A percentile compares a stretch with the other conserved stretches of the same genome.
Conservation (phyloP, 2,113 vertebrate species). For the Leptobrachium ailaonicum region DNA sequence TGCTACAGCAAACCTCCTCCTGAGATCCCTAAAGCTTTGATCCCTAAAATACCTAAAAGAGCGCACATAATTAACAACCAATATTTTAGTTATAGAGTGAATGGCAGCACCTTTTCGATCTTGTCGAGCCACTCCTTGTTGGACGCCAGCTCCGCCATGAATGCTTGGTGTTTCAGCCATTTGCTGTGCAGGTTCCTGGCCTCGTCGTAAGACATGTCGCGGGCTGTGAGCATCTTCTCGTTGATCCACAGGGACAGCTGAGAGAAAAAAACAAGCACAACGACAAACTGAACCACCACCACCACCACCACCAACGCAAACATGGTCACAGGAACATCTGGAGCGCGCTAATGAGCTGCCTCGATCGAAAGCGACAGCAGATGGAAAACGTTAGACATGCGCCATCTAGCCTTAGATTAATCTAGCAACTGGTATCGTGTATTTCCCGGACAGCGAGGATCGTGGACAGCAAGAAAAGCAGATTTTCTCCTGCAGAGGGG, state of each 20-base stretch:
- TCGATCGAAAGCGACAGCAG: slow-evolving; percentile 1
- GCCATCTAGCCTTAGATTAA: background rate
- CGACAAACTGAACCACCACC: background rate
- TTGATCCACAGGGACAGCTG: slow-evolving; percentile 97
- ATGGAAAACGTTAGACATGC: slow-evolving; percentile 3
- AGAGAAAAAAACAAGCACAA: background rate
- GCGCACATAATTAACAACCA: too few relatives aligned
- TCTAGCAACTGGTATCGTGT: background rate
- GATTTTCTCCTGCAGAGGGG: slow-evolving; percentile 1
- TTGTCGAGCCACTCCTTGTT: slow-evolving; percentile 99
- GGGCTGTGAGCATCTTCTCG: slow-evolving; percentile 98
- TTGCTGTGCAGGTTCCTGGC: slow-evolving; percentile 97
- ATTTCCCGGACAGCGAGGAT: too few relatives aligned
- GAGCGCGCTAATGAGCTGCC: background rate
- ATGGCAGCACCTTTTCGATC: slow-evolving; percentile 83
- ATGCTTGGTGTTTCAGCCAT: slow-evolving; percentile 94
- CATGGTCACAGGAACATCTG: slow-evolving; percentile 3
- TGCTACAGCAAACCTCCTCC: too few relatives aligned
- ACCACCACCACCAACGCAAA: background rate
- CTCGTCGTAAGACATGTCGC: slow-evolving; percentile 98
- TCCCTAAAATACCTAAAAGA: too few relatives aligned
- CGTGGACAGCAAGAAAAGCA: slow-evolving; percentile 2
- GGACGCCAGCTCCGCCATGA: slow-evolving; percentile 94
- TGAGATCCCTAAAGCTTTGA: too few relatives aligned
- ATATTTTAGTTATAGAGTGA: too few relatives aligned